Evolutionary conservation across 2,888 invertebrate genomes (phyloP).

Genomic region (Melipona beecheii): DNA sequence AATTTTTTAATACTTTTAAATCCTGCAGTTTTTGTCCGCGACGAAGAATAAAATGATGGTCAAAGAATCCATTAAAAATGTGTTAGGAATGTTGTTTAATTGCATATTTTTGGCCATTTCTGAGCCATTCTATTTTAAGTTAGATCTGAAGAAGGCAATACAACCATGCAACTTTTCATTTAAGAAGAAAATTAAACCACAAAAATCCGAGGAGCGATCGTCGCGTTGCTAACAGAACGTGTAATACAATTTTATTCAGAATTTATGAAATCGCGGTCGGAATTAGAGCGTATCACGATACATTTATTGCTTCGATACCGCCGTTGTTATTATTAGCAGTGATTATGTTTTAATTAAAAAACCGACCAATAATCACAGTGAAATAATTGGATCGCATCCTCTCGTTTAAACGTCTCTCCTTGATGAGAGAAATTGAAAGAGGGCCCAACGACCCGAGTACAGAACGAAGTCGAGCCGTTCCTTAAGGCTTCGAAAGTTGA

Average conservation of each 20-base stretch:
- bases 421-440: slow-evolving; percentile 34
- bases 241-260: background rate
- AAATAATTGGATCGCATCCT: slow-evolving; percentile 11
- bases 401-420: background rate
- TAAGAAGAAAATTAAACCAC: background rate
- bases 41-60: too few relatives aligned
- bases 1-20: background rate
- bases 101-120: background rate
- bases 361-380: background rate
- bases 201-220: background rate
- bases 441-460: background rate
- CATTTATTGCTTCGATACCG: slow-evolving; percentile 10
- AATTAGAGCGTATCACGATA: slow-evolving; percentile 27
- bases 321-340: slow-evolving; percentile 17
- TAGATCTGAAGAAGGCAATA: too few relatives aligned
- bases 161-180: too few relatives aligned
- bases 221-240: slow-evolving; percentile 11
- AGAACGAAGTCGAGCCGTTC: slow-evolving; percentile 23
- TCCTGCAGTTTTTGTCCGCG: background rate
- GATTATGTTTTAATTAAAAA: slow-evolving; percentile 36
- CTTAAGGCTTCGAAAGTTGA: slow-evolving; percentile 60
- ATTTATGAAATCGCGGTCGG: slow-evolving; percentile 2
- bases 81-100: background rate
- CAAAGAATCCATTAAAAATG: too few relatives aligned
- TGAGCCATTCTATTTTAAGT: background rate